phyloP scores from a whole-genome alignment of 2,797 vertebrate species.

The Lithobates sylvaticus region DNA sequence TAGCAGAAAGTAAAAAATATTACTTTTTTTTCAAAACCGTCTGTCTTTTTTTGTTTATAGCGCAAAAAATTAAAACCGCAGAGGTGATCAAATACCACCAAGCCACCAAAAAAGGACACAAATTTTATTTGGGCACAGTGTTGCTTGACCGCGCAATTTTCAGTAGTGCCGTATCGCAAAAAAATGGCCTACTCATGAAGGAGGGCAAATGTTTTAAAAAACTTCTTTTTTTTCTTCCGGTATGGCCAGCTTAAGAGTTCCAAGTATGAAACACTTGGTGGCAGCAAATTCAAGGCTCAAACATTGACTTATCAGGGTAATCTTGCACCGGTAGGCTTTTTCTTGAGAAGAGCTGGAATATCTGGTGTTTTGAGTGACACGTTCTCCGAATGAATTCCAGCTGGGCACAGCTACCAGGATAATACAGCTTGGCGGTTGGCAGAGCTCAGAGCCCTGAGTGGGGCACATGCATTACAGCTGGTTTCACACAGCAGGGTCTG shows the following conservation, averaged over 20 bases:
- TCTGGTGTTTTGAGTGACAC: background rate
- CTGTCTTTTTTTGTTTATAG: no score
- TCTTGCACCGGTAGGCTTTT: slow-evolving; percentile 1
- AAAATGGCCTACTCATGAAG: no score
- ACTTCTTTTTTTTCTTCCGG: no score
- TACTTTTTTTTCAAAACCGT: no score
- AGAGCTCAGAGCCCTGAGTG: background rate
- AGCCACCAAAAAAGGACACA: no score
- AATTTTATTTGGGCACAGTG: no score
- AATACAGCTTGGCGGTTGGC: background rate
- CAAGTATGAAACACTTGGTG: slow-evolving; percentile 25
- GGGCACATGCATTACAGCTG: slow-evolving; percentile 36
- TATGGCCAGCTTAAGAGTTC: background rate
- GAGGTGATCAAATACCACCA: no score
- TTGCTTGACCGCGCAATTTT: no score
- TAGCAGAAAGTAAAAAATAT: no score
- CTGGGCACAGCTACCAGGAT: slow-evolving; percentile 7
- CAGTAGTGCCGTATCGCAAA: no score
- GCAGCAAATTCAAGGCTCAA: slow-evolving; percentile 29
- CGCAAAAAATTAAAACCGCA: no score
- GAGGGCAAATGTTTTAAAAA: no score
- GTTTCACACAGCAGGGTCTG: slow-evolving; percentile 31
- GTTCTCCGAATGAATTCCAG: background rate
- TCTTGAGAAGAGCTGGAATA: background rate
- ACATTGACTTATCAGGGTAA: background rate